Evolutionary conservation across 2,113 vertebrate genomes (phyloP).

Genomic region (Pandion haliaetus): DNA sequence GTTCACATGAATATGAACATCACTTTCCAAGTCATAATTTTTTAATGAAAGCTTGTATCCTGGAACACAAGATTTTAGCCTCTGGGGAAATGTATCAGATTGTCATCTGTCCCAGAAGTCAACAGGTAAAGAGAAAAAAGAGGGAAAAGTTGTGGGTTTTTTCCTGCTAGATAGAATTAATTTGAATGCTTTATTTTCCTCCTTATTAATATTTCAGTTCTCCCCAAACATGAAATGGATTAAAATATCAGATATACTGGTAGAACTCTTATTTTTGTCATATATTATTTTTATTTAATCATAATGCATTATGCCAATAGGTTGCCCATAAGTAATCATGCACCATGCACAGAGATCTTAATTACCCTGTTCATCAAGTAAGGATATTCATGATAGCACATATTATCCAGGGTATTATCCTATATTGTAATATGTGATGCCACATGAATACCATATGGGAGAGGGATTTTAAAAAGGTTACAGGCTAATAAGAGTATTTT

Average conservation of each 20-base stretch:
- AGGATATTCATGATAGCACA: not conserved
- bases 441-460: not conserved
- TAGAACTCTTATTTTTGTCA: not conserved
- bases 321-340: not conserved
- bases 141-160: not conserved
- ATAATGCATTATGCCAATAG: not conserved
- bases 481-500: slow-evolving; percentile 21
- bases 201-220: slow-evolving; percentile 46
- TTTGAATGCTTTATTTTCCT: not conserved
- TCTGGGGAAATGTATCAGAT: not conserved
- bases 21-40: not conserved
- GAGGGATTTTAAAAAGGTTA: slow-evolving; percentile 13
- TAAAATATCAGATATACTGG: not conserved
- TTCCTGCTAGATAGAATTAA: not conserved
- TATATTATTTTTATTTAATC: not conserved
- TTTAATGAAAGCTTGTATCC: slow-evolving; percentile 31
- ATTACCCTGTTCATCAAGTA: not conserved
- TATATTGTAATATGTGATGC: slow-evolving; percentile 8
- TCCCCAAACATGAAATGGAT: not conserved
- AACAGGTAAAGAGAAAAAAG: not conserved
- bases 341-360: not conserved
- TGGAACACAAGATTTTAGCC: not conserved
- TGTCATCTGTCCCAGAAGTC: slow-evolving; percentile 14
- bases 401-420: not conserved
- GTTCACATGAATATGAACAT: slow-evolving; percentile 14